Conservation (phyloP, 1,140 invertebrate genomes). For the Drosophila kanapiae region DNA sequence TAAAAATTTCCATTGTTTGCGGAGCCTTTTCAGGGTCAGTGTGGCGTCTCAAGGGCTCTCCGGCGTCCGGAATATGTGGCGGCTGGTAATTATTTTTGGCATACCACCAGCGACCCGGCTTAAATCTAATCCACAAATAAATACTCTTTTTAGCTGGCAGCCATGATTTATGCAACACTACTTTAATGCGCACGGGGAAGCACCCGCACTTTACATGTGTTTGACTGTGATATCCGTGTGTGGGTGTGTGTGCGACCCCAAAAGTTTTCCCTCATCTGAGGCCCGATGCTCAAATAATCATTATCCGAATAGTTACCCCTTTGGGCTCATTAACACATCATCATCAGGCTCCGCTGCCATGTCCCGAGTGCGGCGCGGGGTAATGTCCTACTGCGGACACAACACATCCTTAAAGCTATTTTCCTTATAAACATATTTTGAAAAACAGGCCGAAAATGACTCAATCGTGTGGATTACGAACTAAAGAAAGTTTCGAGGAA, state of each 20-base stretch:
- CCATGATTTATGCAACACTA: conserved; percentile 53
- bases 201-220: not conserved
- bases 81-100: conserved; percentile 31
- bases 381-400: not conserved
- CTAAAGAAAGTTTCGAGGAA: not conserved
- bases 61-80: not conserved
- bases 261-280: conserved; percentile 42
- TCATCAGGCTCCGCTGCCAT: conserved; percentile 28
- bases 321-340: conserved; percentile 63
- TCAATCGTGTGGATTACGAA: not conserved
- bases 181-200: conserved; percentile 7
- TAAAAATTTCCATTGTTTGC: conserved; percentile 51
- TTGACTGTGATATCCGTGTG: not conserved
- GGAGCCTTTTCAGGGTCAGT: conserved; percentile 30
- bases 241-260: not conserved
- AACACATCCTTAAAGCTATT: conserved; percentile 17
- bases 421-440: not conserved
- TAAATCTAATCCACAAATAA: conserved; percentile 49
- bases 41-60: conserved; percentile 9
- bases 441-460: not conserved
- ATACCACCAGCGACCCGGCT: conserved; percentile 10
- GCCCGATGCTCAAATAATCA: conserved; percentile 24
- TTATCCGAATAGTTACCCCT: conserved; percentile 45
- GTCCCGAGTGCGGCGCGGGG: not conserved
- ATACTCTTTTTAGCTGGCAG: conserved; percentile 11